Percentiles rank a stretch among this genome's conserved stretches.
phyloP scores from a whole-genome alignment of 2,888 invertebrate species.

The Himalopsyche anomala region DNA sequence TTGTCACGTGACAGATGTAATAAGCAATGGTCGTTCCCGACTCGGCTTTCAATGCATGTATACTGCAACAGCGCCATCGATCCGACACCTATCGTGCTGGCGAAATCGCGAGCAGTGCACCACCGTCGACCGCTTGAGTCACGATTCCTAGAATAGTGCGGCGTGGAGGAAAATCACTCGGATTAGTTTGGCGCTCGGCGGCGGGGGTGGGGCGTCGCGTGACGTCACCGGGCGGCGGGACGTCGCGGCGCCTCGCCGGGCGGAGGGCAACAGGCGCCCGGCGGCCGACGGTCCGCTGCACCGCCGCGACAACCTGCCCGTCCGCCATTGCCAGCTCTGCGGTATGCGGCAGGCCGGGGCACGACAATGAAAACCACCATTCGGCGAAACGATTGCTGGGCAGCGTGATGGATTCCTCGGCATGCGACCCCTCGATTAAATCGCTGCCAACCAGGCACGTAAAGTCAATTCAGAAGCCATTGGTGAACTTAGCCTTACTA shows the following conservation, averaged over 20 bases:
- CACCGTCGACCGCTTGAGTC: background rate
- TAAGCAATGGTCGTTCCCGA: too few species aligned
- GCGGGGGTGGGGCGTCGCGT: conserved; percentile 48
- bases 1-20: too few species aligned
- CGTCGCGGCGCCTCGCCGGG: conserved; percentile 73
- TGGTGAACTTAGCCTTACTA: too few species aligned
- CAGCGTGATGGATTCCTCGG: too few species aligned
- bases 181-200: conserved; percentile 12
- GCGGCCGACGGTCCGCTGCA: conserved; percentile 72
- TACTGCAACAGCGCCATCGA: background rate
- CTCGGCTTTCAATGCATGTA: background rate
- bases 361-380: background rate
- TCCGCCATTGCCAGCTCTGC: conserved; percentile 71
- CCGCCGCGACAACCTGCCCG: conserved; percentile 70
- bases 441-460: too few species aligned
- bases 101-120: background rate
- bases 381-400: too few species aligned
- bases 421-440: too few species aligned
- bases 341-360: conserved; percentile 67
- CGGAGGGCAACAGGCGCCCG: conserved; percentile 75
- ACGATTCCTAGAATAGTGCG: conserved; percentile 40
- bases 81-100: background rate
- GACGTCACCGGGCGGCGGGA: conserved; percentile 67
- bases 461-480: too few species aligned
- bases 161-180: conserved; percentile 4